Conservation (phyloP, 2,797 vertebrate species). For the Xenentodon cancila region DNA sequence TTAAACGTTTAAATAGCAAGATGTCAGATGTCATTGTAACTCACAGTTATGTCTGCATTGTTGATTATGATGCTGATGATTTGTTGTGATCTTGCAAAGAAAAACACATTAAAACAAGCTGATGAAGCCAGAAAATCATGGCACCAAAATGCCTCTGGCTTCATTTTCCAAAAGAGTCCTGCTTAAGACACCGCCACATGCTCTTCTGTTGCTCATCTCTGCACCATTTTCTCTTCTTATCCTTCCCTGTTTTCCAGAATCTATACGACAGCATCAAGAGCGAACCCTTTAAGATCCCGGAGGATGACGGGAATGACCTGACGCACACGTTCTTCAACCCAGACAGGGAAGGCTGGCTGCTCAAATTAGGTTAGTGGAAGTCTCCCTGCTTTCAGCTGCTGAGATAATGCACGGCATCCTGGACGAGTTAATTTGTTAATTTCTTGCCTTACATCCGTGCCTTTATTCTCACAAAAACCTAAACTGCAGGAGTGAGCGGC, state of each 20-base stretch:
- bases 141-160: conserved; percentile 12
- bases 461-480: conserved; percentile 23
- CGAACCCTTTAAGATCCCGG: conserved; percentile 95
- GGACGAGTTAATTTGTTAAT: conserved; percentile 32
- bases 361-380: conserved; percentile 89
- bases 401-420: conserved; percentile 35
- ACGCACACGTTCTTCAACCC: conserved; percentile 98
- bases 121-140: not conserved
- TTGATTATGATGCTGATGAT: conserved; percentile 10
- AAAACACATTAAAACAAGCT: conserved; percentile 20
- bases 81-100: conserved; percentile 11
- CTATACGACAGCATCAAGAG: conserved; percentile 93
- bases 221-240: not conserved
- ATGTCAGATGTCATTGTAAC: conserved; percentile 33
- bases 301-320: conserved; percentile 97
- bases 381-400: conserved; percentile 19
- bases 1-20: not conserved
- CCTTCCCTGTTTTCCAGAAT: conserved; percentile 77
- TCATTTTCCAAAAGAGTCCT: conserved; percentile 18
- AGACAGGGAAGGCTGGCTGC: conserved; percentile 94
- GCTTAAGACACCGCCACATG: conserved; percentile 1
- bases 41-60: conserved; percentile 23
- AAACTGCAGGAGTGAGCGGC: not conserved
- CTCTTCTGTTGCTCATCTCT: not conserved
- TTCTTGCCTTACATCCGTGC: conserved; percentile 3